Conservation (phyloP, 2,797 vertebrate genomes). For the Sebastes umbrosus region DNA sequence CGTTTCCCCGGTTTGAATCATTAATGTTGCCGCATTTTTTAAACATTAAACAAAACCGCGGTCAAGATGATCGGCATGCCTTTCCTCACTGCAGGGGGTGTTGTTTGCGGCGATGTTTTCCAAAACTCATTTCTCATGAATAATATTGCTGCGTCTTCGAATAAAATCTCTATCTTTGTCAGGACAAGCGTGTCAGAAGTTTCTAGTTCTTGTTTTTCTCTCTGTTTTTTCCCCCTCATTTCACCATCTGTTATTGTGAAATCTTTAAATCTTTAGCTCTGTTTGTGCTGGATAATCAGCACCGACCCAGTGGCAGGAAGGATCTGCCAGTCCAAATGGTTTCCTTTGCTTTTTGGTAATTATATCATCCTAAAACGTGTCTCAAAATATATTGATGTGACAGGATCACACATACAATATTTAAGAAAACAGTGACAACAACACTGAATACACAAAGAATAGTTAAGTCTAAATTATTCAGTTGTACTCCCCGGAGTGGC, state of each 20-base stretch:
- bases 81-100: background rate
- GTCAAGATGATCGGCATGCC: conserved; percentile 11
- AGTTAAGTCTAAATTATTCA: background rate
- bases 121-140: conserved; percentile 43
- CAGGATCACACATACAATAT: background rate
- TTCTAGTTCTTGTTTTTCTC: conserved; percentile 4
- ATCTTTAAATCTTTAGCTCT: conserved; percentile 31
- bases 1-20: conserved; percentile 17
- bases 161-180: conserved; percentile 32
- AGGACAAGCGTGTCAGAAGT: conserved; percentile 19
- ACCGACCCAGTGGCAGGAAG: conserved; percentile 14
- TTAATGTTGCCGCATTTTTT: conserved; percentile 33
- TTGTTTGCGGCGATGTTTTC: conserved; percentile 18
- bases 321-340: background rate
- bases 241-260: conserved; percentile 57
- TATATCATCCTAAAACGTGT: background rate
- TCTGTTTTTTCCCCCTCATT: conserved; percentile 22
- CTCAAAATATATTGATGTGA: background rate
- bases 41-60: background rate
- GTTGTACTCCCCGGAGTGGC: background rate
- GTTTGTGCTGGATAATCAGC: conserved; percentile 48
- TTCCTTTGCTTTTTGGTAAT: conserved; percentile 7
- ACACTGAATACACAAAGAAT: background rate
- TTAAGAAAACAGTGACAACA: background rate
- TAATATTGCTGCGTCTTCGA: conserved; percentile 25